Percentiles rank a stretch among this genome's conserved stretches.
Evolutionary conservation across 2,797 vertebrate species (phyloP).

Genomic region (Hirundo rustica): DNA sequence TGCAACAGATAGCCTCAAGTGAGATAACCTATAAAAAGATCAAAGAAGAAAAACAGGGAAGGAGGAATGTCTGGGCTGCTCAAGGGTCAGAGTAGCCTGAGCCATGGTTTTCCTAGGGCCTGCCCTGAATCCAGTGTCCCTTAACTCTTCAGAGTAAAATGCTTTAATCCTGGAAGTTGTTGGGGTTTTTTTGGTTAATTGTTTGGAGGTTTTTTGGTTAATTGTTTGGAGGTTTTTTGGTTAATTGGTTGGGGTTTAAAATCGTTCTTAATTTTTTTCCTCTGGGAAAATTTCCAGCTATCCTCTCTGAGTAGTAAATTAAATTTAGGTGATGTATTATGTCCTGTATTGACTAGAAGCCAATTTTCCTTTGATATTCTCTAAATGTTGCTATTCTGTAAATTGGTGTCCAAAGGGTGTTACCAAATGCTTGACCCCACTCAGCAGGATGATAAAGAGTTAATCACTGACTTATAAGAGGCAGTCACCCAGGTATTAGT

Average conservation of each 20-base stretch:
- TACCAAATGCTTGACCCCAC: background rate
- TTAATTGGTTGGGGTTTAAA: background rate
- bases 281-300: background rate
- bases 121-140: background rate
- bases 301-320: background rate
- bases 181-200: background rate
- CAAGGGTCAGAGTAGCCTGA: background rate
- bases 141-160: background rate
- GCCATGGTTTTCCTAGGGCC: background rate
- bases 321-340: background rate
- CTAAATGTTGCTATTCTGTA: background rate
- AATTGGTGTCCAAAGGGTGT: background rate
- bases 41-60: background rate
- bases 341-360: background rate
- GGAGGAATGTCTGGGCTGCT: background rate
- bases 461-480: background rate
- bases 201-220: fast-evolving
- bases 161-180: background rate
- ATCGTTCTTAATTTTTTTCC: fast-evolving
- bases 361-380: background rate
- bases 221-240: fast-evolving
- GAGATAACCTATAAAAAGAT: background rate
- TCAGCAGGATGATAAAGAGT: background rate
- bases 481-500: background rate
- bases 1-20: background rate